Conservation (phyloP, 2,797 vertebrate species). For the Thaleichthys pacificus region DNA sequence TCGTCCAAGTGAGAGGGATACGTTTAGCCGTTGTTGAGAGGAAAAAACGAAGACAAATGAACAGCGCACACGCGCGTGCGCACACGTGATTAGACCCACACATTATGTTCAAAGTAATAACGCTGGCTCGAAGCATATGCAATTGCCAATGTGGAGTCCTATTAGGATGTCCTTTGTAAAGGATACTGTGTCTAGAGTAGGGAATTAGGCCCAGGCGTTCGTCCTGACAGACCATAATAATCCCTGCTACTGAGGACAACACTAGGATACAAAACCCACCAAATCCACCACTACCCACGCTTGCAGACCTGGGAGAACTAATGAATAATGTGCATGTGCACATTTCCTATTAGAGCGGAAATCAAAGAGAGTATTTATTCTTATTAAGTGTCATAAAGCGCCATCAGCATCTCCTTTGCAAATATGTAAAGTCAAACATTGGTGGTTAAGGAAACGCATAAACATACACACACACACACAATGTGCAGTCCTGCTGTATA, state of each 20-base stretch:
- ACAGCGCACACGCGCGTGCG: constrained; percentile 2
- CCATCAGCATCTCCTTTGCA: constrained; percentile 16
- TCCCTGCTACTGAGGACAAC: constrained; percentile 70
- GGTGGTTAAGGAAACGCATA: not conserved
- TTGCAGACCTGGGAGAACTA: constrained; percentile 61
- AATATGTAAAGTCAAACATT: constrained; percentile 27
- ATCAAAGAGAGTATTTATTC: constrained; percentile 64
- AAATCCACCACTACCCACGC: constrained; percentile 55
- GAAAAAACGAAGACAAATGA: not conserved
- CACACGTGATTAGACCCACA: constrained; percentile 14
- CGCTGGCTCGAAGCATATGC: constrained; percentile 38
- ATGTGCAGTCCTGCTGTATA: not conserved
- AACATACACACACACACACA: not conserved
- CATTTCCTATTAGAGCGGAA: constrained; percentile 61
- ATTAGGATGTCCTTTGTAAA: constrained; percentile 66
- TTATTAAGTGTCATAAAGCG: constrained; percentile 59
- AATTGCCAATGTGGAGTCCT: constrained; percentile 41
- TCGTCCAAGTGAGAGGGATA: too few relatives aligned
- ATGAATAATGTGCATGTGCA: constrained; percentile 59
- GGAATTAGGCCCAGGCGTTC: constrained; percentile 54
- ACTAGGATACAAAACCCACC: constrained; percentile 69
- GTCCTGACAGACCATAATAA: constrained; percentile 70
- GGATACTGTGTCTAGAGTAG: constrained; percentile 56
- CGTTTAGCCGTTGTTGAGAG: too few relatives aligned
- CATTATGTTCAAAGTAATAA: constrained; percentile 42